Percentiles rank a stretch among this genome's conserved stretches.
Evolutionary conservation across 2,113 vertebrate species (phyloP).

Genomic region (Chitala chitala): DNA sequence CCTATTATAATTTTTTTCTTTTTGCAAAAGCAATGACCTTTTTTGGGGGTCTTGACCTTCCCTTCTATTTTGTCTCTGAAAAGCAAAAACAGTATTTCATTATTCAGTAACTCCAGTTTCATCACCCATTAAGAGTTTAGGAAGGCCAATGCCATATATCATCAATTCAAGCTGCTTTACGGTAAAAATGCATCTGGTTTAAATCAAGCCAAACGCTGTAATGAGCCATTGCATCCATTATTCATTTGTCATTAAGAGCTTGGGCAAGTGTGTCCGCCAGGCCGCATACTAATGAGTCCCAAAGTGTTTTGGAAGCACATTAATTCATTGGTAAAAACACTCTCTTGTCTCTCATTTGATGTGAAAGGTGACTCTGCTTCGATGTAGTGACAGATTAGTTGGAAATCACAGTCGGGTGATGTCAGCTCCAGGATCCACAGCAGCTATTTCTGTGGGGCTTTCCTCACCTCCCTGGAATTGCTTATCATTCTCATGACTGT

Average conservation of each 20-base stretch:
- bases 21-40: neutral
- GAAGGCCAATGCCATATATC: constrained; percentile 12
- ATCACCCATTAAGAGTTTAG: constrained; percentile 13
- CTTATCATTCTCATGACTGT: neutral
- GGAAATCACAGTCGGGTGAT: neutral
- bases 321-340: neutral
- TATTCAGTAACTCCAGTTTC: neutral
- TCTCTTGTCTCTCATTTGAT: neutral
- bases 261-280: constrained; percentile 42
- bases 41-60: neutral
- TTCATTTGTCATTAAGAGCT: constrained; percentile 61
- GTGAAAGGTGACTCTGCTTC: neutral
- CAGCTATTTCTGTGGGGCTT: neutral
- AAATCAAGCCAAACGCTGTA: constrained; percentile 59
- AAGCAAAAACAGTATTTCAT: too few relatives aligned
- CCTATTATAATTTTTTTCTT: neutral
- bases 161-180: constrained; percentile 21
- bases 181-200: constrained; percentile 51
- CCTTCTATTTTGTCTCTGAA: neutral
- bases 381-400: neutral
- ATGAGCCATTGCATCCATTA: constrained; percentile 62
- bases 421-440: neutral
- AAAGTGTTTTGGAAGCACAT: constrained; percentile 12
- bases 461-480: neutral
- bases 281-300: constrained; percentile 56